Evolutionary conservation across 2,797 vertebrate genomes (phyloP), one percentile per base, ranked within the genome.

Genomic region (Lerista edwardsae): DNA sequence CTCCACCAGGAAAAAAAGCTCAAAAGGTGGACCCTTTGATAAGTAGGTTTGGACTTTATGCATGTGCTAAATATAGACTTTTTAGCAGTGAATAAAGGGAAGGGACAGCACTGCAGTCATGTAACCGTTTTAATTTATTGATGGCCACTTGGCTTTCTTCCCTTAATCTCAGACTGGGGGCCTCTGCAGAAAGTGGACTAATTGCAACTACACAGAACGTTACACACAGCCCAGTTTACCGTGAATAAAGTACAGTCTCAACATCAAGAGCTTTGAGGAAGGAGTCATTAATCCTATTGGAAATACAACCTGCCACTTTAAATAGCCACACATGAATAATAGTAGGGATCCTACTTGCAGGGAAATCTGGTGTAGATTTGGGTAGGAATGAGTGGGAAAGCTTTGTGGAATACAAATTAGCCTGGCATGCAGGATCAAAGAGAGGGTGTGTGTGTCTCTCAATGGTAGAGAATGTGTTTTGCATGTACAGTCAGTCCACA

Each of bases 101-200:
- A 47, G 27, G 23, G 39, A 39, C 55, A n/a, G 21, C 36, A 62
- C 17, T 11, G 41, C 25, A 9, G 21, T 36, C 61, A n/a, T n/a
- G 34, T 57, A 80, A 59, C 27, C 6, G 25, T 39, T 83, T 36
- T 62, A 57, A 55, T 62, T 73, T 86, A 77, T 86, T 86, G 67
- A 78, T 65, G 69, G 57, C 51, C 10, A 29, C 55, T 71, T 10
- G 36, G 47, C 31, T 55, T 80, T 14, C 17, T 5, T 71, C 34
- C 29, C 72, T 10, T 23, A 41, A 75, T 65, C 77, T 84, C 55
- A 72, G 31, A 29, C 77, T 44, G 39, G 25, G 71, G 34, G 65
- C 3, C 86, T 80, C 67, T 76, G 57, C 72, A 72, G 82, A 76
- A 71, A 80, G 80, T 31, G 44, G 44, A 62, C 73, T 84, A 84